A percentile compares a stretch with the other conserved stretches of the same genome.
phyloP scores from a whole-genome alignment of 2,888 invertebrate genomes.

The Rapana venosa region DNA sequence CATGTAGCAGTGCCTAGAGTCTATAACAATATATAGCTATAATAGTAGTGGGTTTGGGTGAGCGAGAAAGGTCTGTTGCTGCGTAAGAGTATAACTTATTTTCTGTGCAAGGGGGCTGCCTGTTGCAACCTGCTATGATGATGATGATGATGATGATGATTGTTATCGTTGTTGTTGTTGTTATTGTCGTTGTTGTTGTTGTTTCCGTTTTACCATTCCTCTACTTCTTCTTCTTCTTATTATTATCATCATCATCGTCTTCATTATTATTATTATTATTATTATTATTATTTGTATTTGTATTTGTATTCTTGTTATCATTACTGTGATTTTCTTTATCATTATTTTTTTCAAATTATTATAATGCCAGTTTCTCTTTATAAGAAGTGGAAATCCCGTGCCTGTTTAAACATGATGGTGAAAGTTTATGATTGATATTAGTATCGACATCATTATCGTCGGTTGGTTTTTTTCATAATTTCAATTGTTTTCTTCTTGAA shows the following conservation, averaged over 20 bases:
- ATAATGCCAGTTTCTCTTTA: slow-evolving; percentile 45
- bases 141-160: neutral
- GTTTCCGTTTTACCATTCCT: neutral
- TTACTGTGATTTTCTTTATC: neutral
- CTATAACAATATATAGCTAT: too few species aligned
- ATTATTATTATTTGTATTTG: neutral
- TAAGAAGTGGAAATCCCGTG: slow-evolving; percentile 59
- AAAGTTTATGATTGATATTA: neutral
- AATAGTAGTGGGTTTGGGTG: too few species aligned
- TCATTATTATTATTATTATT: neutral
- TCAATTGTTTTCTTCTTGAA: too few species aligned
- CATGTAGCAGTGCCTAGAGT: too few species aligned
- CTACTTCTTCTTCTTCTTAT: neutral
- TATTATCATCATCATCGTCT: neutral
- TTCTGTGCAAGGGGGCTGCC: too few species aligned
- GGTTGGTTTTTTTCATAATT: too few species aligned
- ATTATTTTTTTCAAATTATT: neutral
- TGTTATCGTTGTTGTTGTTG: neutral
- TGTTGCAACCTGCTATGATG: neutral
- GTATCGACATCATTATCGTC: too few species aligned
- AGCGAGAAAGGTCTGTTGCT: too few species aligned
- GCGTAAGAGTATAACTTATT: too few species aligned
- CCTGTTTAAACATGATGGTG: too few species aligned
- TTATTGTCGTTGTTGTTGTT: neutral
- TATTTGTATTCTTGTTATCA: neutral